Percentiles rank a stretch among this genome's conserved stretches.
Evolutionary conservation across 2,888 invertebrate species (phyloP).

Genomic region (Tiphia femorata): DNA sequence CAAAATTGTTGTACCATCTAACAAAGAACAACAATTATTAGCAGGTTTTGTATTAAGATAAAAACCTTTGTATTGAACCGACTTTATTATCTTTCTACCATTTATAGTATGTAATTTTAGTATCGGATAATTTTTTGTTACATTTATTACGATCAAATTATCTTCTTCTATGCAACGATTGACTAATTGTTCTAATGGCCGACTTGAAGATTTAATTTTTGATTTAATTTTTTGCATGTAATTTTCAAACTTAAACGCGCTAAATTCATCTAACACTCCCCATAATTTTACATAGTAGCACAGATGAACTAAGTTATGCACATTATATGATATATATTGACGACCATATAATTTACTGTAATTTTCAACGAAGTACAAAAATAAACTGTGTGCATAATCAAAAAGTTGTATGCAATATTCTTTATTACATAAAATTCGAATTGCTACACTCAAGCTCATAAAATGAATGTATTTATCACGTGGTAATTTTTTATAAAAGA

Average conservation of each 20-base stretch:
- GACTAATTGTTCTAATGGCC: conserved; percentile 4
- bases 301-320: too few relatives aligned
- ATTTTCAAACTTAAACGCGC: conserved; percentile 32
- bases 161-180: conserved; percentile 3
- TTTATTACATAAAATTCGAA: conserved; percentile 32
- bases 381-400: too few relatives aligned
- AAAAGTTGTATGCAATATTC: conserved; percentile 16
- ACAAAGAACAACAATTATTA: conserved; percentile 10
- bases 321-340: too few relatives aligned
- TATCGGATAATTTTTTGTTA: conserved; percentile 9
- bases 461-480: conserved; percentile 34
- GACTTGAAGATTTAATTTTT: conserved; percentile 3
- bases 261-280: conserved; percentile 39
- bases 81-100: conserved; percentile 4
- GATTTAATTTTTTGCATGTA: conserved; percentile 14
- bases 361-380: too few relatives aligned
- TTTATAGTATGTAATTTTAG: conserved; percentile 1
- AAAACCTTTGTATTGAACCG: conserved; percentile 4
- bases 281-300: too few relatives aligned
- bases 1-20: conserved; percentile 1
- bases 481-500: conserved; percentile 23
- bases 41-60: conserved; percentile 3
- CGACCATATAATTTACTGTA: too few relatives aligned
- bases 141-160: neutral
- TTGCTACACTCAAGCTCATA: conserved; percentile 31